A percentile compares a stretch with the other conserved stretches of the same genome.
Conservation (phyloP, 2,888 invertebrate genomes). For the Drosophila paracracens region DNA sequence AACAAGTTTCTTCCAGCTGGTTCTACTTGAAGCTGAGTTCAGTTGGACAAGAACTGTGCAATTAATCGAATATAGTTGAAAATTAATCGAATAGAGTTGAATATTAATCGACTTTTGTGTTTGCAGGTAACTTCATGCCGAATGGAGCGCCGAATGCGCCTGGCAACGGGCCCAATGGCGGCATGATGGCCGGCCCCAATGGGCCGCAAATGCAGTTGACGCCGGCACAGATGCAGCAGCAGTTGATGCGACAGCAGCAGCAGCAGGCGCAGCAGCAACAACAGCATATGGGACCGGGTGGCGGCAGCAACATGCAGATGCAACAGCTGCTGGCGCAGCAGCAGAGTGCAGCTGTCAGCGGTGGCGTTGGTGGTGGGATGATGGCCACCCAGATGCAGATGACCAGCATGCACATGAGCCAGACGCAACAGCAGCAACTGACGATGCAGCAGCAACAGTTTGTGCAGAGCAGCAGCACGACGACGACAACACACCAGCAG, state of each 20-base stretch:
- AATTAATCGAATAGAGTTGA: background rate
- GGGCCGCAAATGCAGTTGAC: slow-evolving; percentile 83
- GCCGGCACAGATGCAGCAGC: slow-evolving; percentile 86
- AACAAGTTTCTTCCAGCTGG: background rate
- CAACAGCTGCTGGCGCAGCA: slow-evolving; percentile 83
- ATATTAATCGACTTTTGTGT: background rate
- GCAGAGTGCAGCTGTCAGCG: slow-evolving; percentile 53
- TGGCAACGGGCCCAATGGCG: slow-evolving; percentile 61
- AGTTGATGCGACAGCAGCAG: slow-evolving; percentile 84
- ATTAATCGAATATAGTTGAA: background rate
- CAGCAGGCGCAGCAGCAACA: slow-evolving; percentile 84
- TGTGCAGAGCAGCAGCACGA: slow-evolving; percentile 81
- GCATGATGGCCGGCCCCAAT: slow-evolving; percentile 80
- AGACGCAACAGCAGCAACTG: slow-evolving; percentile 85
- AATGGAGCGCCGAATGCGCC: slow-evolving; percentile 69
- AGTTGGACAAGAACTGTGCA: background rate
- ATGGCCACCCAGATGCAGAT: slow-evolving; percentile 86
- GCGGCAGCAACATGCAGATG: slow-evolving; percentile 80
- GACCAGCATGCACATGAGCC: slow-evolving; percentile 90
- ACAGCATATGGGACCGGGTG: slow-evolving; percentile 82
- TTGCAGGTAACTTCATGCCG: slow-evolving; percentile 82
- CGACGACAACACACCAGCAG: slow-evolving; percentile 83
- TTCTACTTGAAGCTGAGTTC: background rate
- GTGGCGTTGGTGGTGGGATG: slow-evolving; percentile 65
- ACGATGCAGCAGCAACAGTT: slow-evolving; percentile 83